Percentiles rank a stretch among this genome's conserved stretches.
Evolutionary conservation across 2,888 invertebrate genomes (phyloP).

Genomic region (Isoperla grammatica): DNA sequence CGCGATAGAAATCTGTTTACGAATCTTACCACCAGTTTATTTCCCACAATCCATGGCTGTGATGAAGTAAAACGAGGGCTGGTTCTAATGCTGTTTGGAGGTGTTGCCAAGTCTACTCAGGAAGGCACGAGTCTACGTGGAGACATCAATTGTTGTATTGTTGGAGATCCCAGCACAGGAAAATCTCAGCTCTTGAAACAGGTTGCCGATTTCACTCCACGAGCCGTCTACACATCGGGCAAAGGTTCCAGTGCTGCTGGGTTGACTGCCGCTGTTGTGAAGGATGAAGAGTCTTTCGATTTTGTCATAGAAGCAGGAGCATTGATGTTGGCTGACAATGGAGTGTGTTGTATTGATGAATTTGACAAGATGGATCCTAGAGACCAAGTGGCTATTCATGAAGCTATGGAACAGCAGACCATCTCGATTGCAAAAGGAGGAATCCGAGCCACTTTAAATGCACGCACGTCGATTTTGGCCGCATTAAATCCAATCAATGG

Average conservation of each 20-base stretch:
- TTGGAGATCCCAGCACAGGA: constrained; percentile 98
- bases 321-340: constrained; percentile 97
- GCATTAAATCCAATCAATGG: constrained; percentile 99
- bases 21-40: constrained; percentile 85
- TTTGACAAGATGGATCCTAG: constrained; percentile 99
- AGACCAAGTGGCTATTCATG: constrained; percentile 95
- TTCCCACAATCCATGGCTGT: constrained; percentile 95
- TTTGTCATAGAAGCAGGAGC: constrained; percentile 99
- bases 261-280: constrained; percentile 96
- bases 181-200: constrained; percentile 96
- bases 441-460: constrained; percentile 94
- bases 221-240: constrained; percentile 97
- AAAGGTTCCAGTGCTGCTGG: constrained; percentile 98
- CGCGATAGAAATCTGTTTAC: constrained; percentile 84
- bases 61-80: constrained; percentile 83
- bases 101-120: constrained; percentile 88
- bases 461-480: constrained; percentile 94
- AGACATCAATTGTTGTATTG: constrained; percentile 95
- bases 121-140: constrained; percentile 91
- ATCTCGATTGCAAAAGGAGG: constrained; percentile 98
- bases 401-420: constrained; percentile 99
- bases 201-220: constrained; percentile 86
- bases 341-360: constrained; percentile 98
- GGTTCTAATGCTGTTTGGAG: constrained; percentile 93
- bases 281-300: constrained; percentile 95